These are phyloP conservation scores for Mormoops blainvillei DNA, from an alignment of 2,113 vertebrate species.

Conservation along the genomic window DNA sequence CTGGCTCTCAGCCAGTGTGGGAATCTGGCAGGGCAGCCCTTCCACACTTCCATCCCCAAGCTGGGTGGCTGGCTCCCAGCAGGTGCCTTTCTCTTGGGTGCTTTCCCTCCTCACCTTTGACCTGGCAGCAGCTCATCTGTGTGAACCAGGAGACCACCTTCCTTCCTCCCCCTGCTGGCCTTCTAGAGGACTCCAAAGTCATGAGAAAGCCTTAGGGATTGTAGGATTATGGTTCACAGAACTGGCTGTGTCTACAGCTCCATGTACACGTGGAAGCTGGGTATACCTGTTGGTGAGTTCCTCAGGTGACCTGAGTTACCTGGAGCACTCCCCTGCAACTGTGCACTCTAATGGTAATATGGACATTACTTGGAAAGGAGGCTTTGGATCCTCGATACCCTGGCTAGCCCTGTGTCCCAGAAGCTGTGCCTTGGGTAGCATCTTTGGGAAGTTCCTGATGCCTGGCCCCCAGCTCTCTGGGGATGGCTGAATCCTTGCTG, in stretches of 20 bases:
- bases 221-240: not conserved
- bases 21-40: not conserved
- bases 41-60: not conserved
- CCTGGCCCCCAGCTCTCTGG: no score
- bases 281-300: not conserved
- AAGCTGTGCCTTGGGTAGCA: not conserved
- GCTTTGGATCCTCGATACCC: no score
- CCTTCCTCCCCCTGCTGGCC: not conserved
- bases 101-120: not conserved
- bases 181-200: not conserved
- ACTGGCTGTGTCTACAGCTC: no score
- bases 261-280: not conserved
- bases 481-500: fast-evolving
- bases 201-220: not conserved
- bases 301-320: not conserved
- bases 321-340: fast-evolving
- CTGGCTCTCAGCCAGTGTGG: not conserved
- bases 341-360: fast-evolving
- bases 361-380: not conserved
- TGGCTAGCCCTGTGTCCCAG: not conserved
- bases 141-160: not conserved
- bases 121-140: fast-evolving
- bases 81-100: not conserved
- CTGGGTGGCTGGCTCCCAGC: fast-evolving
- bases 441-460: not conserved